A percentile compares a stretch with the other conserved stretches of the same genome.
phyloP scores from a whole-genome alignment of 2,888 invertebrate species.

The Entomobrya multifasciata region DNA sequence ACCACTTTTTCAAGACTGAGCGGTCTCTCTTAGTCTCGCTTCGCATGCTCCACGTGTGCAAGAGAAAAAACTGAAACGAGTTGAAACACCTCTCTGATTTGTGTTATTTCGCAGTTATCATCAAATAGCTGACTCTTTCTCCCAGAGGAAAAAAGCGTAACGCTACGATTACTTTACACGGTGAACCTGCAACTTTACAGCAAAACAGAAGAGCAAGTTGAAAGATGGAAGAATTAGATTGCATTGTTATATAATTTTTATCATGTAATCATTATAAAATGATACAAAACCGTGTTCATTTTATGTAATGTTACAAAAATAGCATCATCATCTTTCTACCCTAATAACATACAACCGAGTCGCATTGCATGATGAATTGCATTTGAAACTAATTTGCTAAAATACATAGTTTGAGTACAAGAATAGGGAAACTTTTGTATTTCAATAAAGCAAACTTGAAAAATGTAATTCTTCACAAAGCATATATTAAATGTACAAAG shows the following conservation, averaged over 20 bases:
- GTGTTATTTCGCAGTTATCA: not conserved
- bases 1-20: not conserved
- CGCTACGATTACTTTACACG: not conserved
- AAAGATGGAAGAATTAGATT: not conserved
- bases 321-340: not conserved
- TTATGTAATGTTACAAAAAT: too few species aligned
- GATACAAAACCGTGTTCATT: slow-evolving; percentile 30
- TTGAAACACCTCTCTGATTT: slow-evolving; percentile 36
- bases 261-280: slow-evolving; percentile 10
- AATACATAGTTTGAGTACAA: not conserved
- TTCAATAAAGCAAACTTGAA: not conserved
- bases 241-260: slow-evolving; percentile 10
- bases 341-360: not conserved
- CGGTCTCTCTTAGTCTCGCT: not conserved
- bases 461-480: not conserved
- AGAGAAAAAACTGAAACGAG: slow-evolving; percentile 23
- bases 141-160: too few species aligned
- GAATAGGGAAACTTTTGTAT: too few species aligned
- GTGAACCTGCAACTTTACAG: not conserved
- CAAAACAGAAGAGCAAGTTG: not conserved
- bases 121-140: not conserved
- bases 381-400: not conserved
- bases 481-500: not conserved
- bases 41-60: slow-evolving; percentile 34
- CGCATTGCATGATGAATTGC: slow-evolving; percentile 9